phyloP scores from a whole-genome alignment of 2,797 vertebrate species.

The Parauchenoglanis punctatus region DNA sequence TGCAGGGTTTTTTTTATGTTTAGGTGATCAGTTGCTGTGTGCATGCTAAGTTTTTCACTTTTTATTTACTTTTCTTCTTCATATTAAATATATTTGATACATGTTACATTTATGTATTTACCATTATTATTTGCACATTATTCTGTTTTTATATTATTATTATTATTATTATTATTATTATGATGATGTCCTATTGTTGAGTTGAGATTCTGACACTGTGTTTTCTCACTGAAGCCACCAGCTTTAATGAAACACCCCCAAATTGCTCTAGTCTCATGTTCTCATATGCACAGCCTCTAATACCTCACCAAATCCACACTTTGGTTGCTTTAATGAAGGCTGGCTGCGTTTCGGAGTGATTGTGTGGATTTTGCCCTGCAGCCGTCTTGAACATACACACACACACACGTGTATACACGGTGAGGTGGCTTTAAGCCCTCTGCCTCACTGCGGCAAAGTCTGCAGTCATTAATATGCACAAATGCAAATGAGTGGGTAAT shows the following conservation, averaged over 20 bases:
- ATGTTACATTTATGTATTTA: neutral
- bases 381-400: conserved; percentile 22
- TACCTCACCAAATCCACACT: conserved; percentile 13
- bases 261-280: conserved; percentile 23
- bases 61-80: neutral
- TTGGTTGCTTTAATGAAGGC: conserved; percentile 16
- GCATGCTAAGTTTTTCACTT: neutral
- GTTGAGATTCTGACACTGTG: neutral
- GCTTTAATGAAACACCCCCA: conserved; percentile 31
- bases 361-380: conserved; percentile 38
- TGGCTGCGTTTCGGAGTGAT: conserved; percentile 26
- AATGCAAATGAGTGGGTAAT: conserved; percentile 95
- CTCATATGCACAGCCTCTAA: conserved; percentile 8
- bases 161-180: neutral
- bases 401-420: conserved; percentile 47
- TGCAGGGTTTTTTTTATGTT: neutral
- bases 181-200: neutral
- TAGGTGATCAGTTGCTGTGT: neutral
- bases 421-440: conserved; percentile 60
- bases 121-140: neutral
- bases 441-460: conserved; percentile 78
- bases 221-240: conserved; percentile 1
- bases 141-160: neutral
- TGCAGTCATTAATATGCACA: conserved; percentile 95
- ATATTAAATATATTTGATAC: neutral